Percentiles rank a stretch among this genome's conserved stretches.
phyloP scores from a whole-genome alignment of 1,140 invertebrate species.

The Drosophila neocordata region DNA sequence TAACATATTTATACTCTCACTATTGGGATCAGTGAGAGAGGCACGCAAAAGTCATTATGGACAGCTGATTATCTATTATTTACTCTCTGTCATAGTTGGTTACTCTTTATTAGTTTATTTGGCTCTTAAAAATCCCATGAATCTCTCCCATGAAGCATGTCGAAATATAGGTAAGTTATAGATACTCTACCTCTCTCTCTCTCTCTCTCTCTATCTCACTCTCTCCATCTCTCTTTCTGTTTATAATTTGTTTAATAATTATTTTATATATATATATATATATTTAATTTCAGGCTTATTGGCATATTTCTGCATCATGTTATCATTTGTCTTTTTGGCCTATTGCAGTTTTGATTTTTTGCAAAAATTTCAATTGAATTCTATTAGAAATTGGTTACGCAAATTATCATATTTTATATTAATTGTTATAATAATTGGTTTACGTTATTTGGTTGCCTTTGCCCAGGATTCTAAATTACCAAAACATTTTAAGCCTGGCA shows the following conservation, averaged over 20 bases:
- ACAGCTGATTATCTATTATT: slow-evolving; percentile 71
- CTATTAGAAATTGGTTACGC: slow-evolving; percentile 82
- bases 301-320: slow-evolving; percentile 89
- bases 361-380: slow-evolving; percentile 86
- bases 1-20: slow-evolving; percentile 61
- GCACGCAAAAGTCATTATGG: slow-evolving; percentile 71
- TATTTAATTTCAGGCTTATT: slow-evolving; percentile 84
- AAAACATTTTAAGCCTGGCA: slow-evolving; percentile 83
- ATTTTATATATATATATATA: too few relatives aligned
- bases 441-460: slow-evolving; percentile 76
- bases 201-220: too few relatives aligned
- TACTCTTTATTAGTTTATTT: slow-evolving; percentile 66
- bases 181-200: too few relatives aligned
- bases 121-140: slow-evolving; percentile 71
- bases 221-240: too few relatives aligned
- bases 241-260: too few relatives aligned
- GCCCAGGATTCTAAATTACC: slow-evolving; percentile 84
- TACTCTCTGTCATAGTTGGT: slow-evolving; percentile 56
- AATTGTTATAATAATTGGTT: slow-evolving; percentile 86
- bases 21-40: slow-evolving; percentile 57
- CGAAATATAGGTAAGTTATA: slow-evolving; percentile 67
- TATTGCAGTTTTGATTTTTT: slow-evolving; percentile 90
- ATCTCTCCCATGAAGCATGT: slow-evolving; percentile 62
- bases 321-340: slow-evolving; percentile 90
- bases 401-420: slow-evolving; percentile 86